Conservation (phyloP, 2,888 invertebrate species). For the Drosophila neutralis region DNA sequence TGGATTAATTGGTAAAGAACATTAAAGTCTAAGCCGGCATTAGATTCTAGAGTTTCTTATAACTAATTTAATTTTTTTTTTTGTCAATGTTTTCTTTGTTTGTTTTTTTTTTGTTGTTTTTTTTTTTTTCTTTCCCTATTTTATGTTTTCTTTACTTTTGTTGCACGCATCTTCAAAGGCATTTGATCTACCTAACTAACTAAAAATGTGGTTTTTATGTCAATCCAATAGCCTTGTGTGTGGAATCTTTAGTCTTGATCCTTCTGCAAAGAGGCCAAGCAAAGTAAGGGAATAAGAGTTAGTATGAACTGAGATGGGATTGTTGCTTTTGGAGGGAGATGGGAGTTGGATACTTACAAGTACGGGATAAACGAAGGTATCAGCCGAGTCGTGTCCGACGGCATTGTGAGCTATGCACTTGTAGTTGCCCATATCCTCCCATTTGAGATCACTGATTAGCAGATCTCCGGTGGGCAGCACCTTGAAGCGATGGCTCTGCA, state of each 20-base stretch:
- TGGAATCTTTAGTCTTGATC: slow-evolving; percentile 73
- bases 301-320: neutral
- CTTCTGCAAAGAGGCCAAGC: slow-evolving; percentile 66
- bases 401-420: slow-evolving; percentile 90
- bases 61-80: slow-evolving; percentile 27
- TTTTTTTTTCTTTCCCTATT: slow-evolving; percentile 23
- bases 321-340: neutral
- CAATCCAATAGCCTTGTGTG: slow-evolving; percentile 75
- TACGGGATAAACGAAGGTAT: slow-evolving; percentile 91
- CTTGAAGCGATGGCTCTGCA: slow-evolving; percentile 86
- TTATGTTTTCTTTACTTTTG: slow-evolving; percentile 34
- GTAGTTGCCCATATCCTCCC: slow-evolving; percentile 93
- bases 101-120: slow-evolving; percentile 38
- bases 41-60: slow-evolving; percentile 70
- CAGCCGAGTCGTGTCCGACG: slow-evolving; percentile 87
- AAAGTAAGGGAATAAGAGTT: slow-evolving; percentile 1
- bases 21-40: slow-evolving; percentile 80
- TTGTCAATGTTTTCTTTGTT: slow-evolving; percentile 33
- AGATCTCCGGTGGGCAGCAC: slow-evolving; percentile 91
- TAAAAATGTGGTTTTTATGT: slow-evolving; percentile 57
- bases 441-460: slow-evolving; percentile 89
- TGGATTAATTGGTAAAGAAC: slow-evolving; percentile 28
- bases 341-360: slow-evolving; percentile 78
- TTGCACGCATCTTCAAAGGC: slow-evolving; percentile 78
- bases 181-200: slow-evolving; percentile 80